Evolutionary conservation across 1,140 invertebrate species (phyloP).

Genomic region (Cydia amplana): DNA sequence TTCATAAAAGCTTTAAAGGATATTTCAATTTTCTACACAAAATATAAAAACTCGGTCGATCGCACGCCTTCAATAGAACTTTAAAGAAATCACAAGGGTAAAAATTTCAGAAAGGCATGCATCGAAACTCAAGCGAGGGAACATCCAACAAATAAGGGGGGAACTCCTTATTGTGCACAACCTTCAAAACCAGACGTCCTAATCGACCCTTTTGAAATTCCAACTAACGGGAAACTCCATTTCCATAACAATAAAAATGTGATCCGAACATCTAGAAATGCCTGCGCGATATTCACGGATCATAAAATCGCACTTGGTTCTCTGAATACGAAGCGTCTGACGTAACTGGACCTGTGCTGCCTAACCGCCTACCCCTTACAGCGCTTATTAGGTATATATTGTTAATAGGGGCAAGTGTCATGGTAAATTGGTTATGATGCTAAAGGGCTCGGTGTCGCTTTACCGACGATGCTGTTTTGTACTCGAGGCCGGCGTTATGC

Average conservation of each 20-base stretch:
- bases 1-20: neutral
- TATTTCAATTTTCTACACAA: constrained; percentile 48
- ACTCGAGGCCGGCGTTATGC: constrained; percentile 35
- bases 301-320: constrained; percentile 73
- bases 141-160: constrained; percentile 68
- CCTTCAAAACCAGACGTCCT: constrained; percentile 77
- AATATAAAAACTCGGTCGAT: constrained; percentile 62
- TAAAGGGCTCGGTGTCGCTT: constrained; percentile 52
- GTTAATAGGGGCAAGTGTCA: constrained; percentile 47
- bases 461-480: constrained; percentile 60
- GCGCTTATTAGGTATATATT: constrained; percentile 38
- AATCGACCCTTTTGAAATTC: constrained; percentile 78
- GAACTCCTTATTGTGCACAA: constrained; percentile 66
- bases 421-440: constrained; percentile 61
- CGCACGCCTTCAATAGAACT: constrained; percentile 63
- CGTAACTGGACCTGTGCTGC: constrained; percentile 62
- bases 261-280: constrained; percentile 78
- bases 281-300: constrained; percentile 78
- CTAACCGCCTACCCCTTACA: constrained; percentile 33
- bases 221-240: constrained; percentile 78
- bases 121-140: constrained; percentile 50
- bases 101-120: constrained; percentile 54
- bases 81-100: constrained; percentile 58
- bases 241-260: constrained; percentile 80
- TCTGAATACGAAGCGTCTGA: constrained; percentile 57